These are phyloP conservation scores for Tetranychus truncatus DNA, from an alignment of 2,888 invertebrate genomes.

Conservation along the genomic window DNA sequence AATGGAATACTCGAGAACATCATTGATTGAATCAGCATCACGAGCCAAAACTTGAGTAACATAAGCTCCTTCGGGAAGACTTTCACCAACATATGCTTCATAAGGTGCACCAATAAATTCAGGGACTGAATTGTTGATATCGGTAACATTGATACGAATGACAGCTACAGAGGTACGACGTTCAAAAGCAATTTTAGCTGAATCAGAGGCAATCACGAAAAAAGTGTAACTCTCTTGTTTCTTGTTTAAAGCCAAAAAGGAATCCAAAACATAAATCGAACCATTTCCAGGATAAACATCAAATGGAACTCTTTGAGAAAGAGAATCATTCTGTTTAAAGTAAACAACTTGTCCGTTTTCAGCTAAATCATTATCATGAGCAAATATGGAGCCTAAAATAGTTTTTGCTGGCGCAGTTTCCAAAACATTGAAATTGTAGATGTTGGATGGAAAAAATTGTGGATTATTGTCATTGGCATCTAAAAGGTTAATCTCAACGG, in stretches of 20 bases:
- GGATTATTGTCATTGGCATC: constrained; percentile 81
- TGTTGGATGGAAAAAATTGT: constrained; percentile 58
- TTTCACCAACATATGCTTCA: constrained; percentile 65
- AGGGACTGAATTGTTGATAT: constrained; percentile 27
- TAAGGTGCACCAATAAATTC: constrained; percentile 36
- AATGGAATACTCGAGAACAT: constrained; percentile 27
- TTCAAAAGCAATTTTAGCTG: constrained; percentile 29
- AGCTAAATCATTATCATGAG: constrained; percentile 60
- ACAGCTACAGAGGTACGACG: constrained; percentile 28
- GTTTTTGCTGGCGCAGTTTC: constrained; percentile 49
- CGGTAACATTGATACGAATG: constrained; percentile 27
- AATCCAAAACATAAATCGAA: constrained; percentile 27
- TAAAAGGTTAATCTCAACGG: constrained; percentile 42
- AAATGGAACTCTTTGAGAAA: constrained; percentile 27
- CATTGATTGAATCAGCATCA: constrained; percentile 23
- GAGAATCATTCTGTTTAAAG: constrained; percentile 42
- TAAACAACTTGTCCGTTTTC: constrained; percentile 56
- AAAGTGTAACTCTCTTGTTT: constrained; percentile 28
- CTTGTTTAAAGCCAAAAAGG: constrained; percentile 38
- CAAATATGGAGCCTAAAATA: constrained; percentile 54
- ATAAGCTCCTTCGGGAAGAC: constrained; percentile 39
- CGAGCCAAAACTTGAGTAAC: constrained; percentile 27
- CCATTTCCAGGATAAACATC: constrained; percentile 29
- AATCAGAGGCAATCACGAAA: constrained; percentile 33
- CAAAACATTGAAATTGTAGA: constrained; percentile 56